Evolutionary conservation across 2,888 invertebrate genomes (phyloP).

Genomic region (Pherbina coryleti): DNA sequence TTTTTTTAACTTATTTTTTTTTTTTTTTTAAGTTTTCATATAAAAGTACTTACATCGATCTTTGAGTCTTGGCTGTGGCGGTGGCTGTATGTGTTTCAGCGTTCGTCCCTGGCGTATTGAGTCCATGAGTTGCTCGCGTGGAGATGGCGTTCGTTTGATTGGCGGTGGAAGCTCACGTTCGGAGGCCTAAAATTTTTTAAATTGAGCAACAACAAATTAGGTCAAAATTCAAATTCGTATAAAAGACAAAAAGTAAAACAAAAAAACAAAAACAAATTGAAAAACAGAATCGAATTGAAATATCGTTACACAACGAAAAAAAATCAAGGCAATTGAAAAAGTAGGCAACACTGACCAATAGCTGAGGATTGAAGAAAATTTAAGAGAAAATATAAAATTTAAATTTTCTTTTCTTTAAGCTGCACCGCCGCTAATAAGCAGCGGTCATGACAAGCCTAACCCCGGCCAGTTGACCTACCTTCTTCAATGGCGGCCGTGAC

Average conservation of each 20-base stretch:
- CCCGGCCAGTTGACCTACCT: slow-evolving; percentile 73
- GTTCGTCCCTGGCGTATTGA: slow-evolving; percentile 84
- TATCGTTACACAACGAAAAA: neutral
- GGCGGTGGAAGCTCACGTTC: slow-evolving; percentile 87
- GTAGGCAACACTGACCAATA: slow-evolving; percentile 25
- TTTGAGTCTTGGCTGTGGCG: slow-evolving; percentile 70
- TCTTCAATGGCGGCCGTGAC: slow-evolving; percentile 92
- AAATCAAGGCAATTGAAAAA: slow-evolving; percentile 9
- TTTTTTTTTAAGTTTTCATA: neutral
- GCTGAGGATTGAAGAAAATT: neutral
- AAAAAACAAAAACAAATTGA: neutral
- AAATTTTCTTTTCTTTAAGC: neutral
- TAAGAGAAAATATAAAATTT: neutral
- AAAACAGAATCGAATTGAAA: neutral
- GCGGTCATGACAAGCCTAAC: neutral
- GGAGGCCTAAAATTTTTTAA: slow-evolving; percentile 73
- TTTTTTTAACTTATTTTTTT: neutral
- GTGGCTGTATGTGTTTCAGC: slow-evolving; percentile 73
- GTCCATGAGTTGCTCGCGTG: slow-evolving; percentile 87
- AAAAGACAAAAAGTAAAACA: neutral
- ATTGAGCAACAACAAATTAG: neutral
- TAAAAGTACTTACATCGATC: slow-evolving; percentile 71
- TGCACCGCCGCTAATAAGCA: neutral
- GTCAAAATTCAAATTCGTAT: neutral
- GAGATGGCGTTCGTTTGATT: slow-evolving; percentile 78